A percentile compares a stretch with the other conserved stretches of the same genome.
Conservation (phyloP, 92 coral and sea anemone genomes). For the Epizoanthus fatuus region DNA sequence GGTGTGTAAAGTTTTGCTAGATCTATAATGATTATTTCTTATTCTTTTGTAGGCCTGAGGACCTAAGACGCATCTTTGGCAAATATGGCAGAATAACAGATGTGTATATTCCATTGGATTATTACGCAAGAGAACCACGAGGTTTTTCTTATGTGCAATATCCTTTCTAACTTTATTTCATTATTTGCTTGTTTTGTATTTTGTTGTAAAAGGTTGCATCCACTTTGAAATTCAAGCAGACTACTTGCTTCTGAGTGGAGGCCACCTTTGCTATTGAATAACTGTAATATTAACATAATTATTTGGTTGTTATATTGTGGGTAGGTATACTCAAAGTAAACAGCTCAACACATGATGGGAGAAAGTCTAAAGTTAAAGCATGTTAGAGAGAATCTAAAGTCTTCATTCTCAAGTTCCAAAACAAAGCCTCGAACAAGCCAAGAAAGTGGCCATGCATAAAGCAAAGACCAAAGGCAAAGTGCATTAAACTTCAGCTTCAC, state of each 20-base stretch:
- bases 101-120: constrained; percentile 93
- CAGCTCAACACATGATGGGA: constrained; percentile 37
- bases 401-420: constrained; percentile 41
- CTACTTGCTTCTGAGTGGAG: background rate
- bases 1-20: too few relatives aligned
- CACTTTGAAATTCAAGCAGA: constrained; percentile 2
- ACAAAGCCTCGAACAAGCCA: constrained; percentile 39
- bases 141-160: constrained; percentile 99
- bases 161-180: constrained; percentile 75
- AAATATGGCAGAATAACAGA: constrained; percentile 98
- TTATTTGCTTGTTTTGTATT: background rate
- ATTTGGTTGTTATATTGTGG: constrained; percentile 30
- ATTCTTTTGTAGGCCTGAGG: constrained; percentile 80
- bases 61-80: constrained; percentile 93
- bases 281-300: constrained; percentile 23
- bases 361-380: constrained; percentile 65
- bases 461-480: constrained; percentile 39
- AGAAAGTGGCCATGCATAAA: constrained; percentile 36
- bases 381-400: constrained; percentile 35
- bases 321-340: constrained; percentile 33
- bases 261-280: background rate
- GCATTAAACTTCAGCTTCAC: constrained; percentile 24
- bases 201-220: background rate
- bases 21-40: background rate
- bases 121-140: constrained; percentile 94